Conservation (phyloP, 1,140 invertebrate species). For the Philopotamus ludificatus region DNA sequence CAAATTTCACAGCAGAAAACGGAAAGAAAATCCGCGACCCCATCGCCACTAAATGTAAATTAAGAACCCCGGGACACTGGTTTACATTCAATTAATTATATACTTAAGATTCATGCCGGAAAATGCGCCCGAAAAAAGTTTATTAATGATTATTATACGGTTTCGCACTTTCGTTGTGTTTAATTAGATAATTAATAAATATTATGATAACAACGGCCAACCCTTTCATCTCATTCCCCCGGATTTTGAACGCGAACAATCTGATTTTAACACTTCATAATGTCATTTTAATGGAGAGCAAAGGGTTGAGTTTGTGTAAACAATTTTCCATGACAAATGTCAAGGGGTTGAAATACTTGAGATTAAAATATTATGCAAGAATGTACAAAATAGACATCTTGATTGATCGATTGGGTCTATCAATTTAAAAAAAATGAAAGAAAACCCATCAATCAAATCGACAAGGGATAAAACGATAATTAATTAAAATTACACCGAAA, state of each 20-base stretch:
- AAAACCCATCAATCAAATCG: too few species aligned
- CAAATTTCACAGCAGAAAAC: conserved; percentile 5
- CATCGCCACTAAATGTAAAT: conserved; percentile 37
- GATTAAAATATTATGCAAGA: too few species aligned
- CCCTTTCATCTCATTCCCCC: conserved; percentile 18
- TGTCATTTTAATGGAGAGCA: conserved; percentile 24
- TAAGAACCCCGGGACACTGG: conserved; percentile 29
- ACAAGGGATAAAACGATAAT: too few species aligned
- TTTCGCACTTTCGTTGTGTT: not conserved
- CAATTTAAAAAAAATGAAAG: too few species aligned
- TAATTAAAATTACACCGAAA: too few species aligned
- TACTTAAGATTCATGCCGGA: not conserved
- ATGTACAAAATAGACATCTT: too few species aligned
- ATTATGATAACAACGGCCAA: not conserved
- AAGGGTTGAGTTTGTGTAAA: conserved; percentile 33
- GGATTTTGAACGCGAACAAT: conserved; percentile 38
- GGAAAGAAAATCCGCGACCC: conserved; percentile 25
- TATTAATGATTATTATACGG: not conserved
- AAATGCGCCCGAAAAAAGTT: not conserved
- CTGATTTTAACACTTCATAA: conserved; percentile 38
- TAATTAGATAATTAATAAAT: not conserved
- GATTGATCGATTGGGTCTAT: too few species aligned
- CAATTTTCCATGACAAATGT: conserved; percentile 30
- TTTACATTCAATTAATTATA: conserved; percentile 39
- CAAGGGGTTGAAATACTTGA: conserved; percentile 23